phyloP scores from a whole-genome alignment of 2,113 vertebrate species.

The Onychostruthus taczanowskii region DNA sequence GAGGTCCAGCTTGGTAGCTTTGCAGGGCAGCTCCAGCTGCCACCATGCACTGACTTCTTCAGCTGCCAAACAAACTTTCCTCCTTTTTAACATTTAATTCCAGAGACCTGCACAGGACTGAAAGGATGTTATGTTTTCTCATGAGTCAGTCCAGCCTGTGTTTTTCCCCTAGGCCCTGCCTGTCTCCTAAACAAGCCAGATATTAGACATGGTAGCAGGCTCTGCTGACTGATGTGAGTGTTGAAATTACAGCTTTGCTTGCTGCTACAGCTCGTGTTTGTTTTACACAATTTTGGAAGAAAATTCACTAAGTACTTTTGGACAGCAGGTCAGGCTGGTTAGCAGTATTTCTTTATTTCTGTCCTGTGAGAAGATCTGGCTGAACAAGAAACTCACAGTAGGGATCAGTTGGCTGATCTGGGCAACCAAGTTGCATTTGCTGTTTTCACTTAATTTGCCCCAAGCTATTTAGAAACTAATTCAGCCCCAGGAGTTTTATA shows the following conservation, averaged over 20 bases:
- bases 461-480: neutral
- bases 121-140: neutral
- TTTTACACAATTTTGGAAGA: neutral
- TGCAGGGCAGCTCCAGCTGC: neutral
- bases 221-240: neutral
- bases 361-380: neutral
- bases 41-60: neutral
- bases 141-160: neutral
- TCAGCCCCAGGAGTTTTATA: neutral
- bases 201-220: neutral
- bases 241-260: neutral
- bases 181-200: neutral
- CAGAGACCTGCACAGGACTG: neutral
- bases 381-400: neutral
- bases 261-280: neutral
- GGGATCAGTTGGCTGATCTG: neutral
- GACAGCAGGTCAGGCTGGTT: neutral
- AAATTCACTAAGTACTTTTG: neutral
- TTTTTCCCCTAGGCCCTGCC: neutral
- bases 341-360: neutral
- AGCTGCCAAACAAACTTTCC: neutral
- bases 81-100: neutral
- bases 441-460: neutral
- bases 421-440: neutral
- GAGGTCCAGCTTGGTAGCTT: neutral